A percentile compares a stretch with the other conserved stretches of the same genome.
phyloP scores from a whole-genome alignment of 2,113 vertebrate species.

The Oncorhynchus nerka region DNA sequence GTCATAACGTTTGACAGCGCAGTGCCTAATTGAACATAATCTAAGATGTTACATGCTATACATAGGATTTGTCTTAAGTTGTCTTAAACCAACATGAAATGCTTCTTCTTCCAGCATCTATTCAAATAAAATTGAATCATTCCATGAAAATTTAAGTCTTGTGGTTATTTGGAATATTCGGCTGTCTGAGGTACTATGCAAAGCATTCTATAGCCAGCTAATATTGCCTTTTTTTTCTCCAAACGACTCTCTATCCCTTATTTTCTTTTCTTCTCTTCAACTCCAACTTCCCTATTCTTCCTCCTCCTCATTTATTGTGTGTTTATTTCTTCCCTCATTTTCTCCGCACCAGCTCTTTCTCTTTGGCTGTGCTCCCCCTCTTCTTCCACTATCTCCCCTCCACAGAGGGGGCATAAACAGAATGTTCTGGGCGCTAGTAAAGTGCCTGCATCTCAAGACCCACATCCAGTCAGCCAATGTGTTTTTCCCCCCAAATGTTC shows the following conservation, averaged over 20 bases:
- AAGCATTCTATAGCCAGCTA: too few relatives aligned
- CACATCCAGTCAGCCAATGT: constrained; percentile 71
- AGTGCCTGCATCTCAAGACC: constrained; percentile 66
- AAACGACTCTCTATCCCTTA: too few relatives aligned
- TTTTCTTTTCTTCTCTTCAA: constrained; percentile 50
- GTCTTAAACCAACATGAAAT: neutral
- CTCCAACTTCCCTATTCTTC: constrained; percentile 40
- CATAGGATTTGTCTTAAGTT: neutral
- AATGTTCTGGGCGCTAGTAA: constrained; percentile 65
- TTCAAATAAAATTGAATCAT: too few relatives aligned
- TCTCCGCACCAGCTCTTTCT: constrained; percentile 57
- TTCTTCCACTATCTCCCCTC: constrained; percentile 71
- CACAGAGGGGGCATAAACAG: constrained; percentile 75
- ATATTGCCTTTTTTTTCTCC: too few relatives aligned
- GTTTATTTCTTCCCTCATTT: constrained; percentile 33
- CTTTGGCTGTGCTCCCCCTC: constrained; percentile 70
- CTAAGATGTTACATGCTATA: neutral
- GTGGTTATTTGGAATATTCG: too few relatives aligned
- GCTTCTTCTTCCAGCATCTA: too few relatives aligned
- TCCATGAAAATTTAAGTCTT: too few relatives aligned
- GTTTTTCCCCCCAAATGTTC: constrained; percentile 76
- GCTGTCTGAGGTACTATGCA: too few relatives aligned
- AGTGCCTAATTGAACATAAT: neutral
- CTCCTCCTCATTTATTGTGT: constrained; percentile 50
- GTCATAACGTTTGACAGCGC: neutral